phyloP scores from a whole-genome alignment of 2,113 vertebrate genomes.

The Ovibos moschatus region DNA sequence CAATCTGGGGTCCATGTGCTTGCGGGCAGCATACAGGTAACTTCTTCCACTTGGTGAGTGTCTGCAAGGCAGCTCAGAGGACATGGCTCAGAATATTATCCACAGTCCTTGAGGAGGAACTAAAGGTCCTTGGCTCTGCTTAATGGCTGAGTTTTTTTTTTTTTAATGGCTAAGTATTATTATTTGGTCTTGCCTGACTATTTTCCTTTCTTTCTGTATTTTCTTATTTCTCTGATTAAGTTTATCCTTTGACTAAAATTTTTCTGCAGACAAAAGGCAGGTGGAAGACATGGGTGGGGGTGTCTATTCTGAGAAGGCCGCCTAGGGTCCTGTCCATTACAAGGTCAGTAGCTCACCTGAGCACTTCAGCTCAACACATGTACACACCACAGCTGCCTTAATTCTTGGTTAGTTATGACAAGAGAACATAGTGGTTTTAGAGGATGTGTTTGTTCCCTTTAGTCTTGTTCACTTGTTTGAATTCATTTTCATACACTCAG shows the following conservation, averaged over 20 bases:
- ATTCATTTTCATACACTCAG: background rate
- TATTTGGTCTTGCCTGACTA: background rate
- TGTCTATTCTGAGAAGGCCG: background rate
- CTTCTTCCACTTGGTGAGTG: background rate
- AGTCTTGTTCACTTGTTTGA: background rate
- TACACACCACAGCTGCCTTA: background rate
- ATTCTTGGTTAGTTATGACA: background rate
- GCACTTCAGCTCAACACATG: background rate
- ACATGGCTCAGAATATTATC: background rate
- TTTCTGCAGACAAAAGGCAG: background rate
- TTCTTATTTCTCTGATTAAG: background rate
- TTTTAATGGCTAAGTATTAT: background rate
- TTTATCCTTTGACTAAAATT: background rate
- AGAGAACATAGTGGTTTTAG: background rate
- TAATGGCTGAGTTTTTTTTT: background rate
- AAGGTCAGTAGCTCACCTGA: background rate
- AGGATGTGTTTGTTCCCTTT: background rate
- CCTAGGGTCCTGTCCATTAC: background rate
- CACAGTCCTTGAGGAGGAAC: background rate
- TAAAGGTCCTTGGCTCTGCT: background rate
- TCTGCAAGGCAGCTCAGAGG: background rate
- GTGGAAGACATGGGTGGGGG: background rate
- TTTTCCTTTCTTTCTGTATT: background rate
- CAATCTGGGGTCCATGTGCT: background rate
- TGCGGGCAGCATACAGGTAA: background rate